Evolutionary conservation across 2,113 vertebrate genomes (phyloP).

Genomic region (Aspiorhynchus laticeps): DNA sequence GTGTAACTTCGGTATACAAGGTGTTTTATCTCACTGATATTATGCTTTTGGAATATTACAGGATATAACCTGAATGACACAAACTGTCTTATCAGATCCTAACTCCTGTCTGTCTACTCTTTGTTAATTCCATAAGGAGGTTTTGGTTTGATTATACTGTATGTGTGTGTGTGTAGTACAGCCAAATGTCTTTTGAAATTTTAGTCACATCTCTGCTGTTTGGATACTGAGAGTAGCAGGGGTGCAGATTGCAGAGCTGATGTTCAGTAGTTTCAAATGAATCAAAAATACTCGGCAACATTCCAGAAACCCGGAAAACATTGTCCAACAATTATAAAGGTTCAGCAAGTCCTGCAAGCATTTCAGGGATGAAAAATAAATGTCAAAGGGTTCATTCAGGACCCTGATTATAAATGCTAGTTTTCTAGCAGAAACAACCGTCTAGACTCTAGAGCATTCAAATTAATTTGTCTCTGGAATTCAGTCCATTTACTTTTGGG

Average conservation of each 20-base stretch:
- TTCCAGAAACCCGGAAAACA: conserved; percentile 13
- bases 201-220: neutral
- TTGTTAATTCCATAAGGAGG: conserved; percentile 14
- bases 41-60: neutral
- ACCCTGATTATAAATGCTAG: conserved; percentile 12
- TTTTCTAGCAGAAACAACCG: neutral
- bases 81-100: neutral
- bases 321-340: neutral
- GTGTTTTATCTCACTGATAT: neutral
- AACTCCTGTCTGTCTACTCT: conserved; percentile 35
- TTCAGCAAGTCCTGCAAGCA: neutral
- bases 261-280: neutral
- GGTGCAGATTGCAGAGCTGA: conserved; percentile 12
- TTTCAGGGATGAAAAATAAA: conserved; percentile 15
- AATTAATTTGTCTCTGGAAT: neutral
- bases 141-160: conserved; percentile 14
- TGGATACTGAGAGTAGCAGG: neutral
- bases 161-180: neutral
- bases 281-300: neutral
- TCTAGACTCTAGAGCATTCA: conserved; percentile 6
- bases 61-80: neutral
- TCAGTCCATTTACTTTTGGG: neutral
- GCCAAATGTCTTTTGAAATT: conserved; percentile 5
- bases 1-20: neutral
- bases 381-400: conserved; percentile 13